phyloP scores from a whole-genome alignment of 1,140 invertebrate genomes.

The Harlomillsia oculata region DNA sequence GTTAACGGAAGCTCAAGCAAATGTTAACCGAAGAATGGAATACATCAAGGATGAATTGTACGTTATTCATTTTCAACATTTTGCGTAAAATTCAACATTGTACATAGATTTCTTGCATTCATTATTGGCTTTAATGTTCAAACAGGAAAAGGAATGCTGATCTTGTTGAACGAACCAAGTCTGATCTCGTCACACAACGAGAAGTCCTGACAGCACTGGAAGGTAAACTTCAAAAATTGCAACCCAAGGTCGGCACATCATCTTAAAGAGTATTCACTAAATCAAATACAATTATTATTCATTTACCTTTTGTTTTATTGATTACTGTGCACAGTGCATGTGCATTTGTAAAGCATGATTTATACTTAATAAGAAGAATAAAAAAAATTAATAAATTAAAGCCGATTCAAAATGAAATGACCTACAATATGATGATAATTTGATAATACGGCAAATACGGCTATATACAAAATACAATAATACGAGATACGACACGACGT shows the following conservation, averaged over 20 bases:
- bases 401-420: too few species aligned
- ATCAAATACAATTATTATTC: too few species aligned
- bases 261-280: too few species aligned
- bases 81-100: not conserved
- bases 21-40: constrained; percentile 17
- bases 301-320: too few species aligned
- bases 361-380: too few species aligned
- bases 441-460: too few species aligned
- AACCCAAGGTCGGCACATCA: not conserved
- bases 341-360: too few species aligned
- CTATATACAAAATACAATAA: too few species aligned
- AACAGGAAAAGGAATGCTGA: constrained; percentile 9
- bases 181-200: constrained; percentile 3
- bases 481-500: too few species aligned
- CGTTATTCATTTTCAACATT: not conserved
- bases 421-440: too few species aligned
- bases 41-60: constrained; percentile 21
- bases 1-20: constrained; percentile 8
- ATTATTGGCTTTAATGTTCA: not conserved
- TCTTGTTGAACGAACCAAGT: not conserved
- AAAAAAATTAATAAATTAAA: too few species aligned
- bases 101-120: not conserved
- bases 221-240: not conserved
- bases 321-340: too few species aligned
- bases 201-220: constrained; percentile 6